A percentile compares a stretch with the other conserved stretches of the same genome.
phyloP scores from a whole-genome alignment of 2,797 vertebrate genomes.

The Alcedo atthis region DNA sequence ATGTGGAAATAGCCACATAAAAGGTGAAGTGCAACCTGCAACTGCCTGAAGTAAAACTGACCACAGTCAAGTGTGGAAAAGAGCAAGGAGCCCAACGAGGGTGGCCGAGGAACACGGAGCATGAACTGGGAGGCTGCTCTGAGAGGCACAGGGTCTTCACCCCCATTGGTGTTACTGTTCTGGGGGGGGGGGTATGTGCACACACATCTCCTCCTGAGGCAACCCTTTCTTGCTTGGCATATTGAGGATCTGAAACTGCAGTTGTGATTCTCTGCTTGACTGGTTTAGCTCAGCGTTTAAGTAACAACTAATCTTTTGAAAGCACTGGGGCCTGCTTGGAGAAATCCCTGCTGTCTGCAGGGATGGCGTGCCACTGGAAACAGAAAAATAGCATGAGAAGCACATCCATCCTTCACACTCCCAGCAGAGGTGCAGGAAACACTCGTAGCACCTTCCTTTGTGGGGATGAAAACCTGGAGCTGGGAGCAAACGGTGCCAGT shows the following conservation, averaged over 20 bases:
- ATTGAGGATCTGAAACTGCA: not conserved
- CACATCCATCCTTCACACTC: slow-evolving; percentile 1
- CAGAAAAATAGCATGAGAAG: slow-evolving; percentile 39
- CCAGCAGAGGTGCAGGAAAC: not conserved
- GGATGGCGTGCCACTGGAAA: slow-evolving; percentile 43
- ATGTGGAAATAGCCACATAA: accelerated
- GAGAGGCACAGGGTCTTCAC: not conserved
- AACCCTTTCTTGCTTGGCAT: slow-evolving; percentile 19
- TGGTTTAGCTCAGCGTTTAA: slow-evolving; percentile 71
- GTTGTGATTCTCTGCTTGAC: slow-evolving; percentile 60
- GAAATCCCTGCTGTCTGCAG: slow-evolving; percentile 69
- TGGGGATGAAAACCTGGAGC: not conserved
- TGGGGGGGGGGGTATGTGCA: not conserved
- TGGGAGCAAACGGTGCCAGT: not conserved
- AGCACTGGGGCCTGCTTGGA: slow-evolving; percentile 69
- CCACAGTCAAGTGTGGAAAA: not conserved
- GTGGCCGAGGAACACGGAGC: not conserved
- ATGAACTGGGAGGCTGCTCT: slow-evolving; percentile 2
- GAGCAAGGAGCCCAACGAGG: not conserved
- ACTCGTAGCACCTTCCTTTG: not conserved
- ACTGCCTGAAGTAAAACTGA: accelerated
- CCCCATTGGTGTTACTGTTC: not conserved
- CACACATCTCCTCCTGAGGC: not conserved
- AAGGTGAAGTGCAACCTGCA: not conserved
- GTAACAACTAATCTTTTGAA: slow-evolving; percentile 69